Evolutionary conservation across 2,797 vertebrate species (phyloP).

Genomic region (Notoglanidium macrostoma): DNA sequence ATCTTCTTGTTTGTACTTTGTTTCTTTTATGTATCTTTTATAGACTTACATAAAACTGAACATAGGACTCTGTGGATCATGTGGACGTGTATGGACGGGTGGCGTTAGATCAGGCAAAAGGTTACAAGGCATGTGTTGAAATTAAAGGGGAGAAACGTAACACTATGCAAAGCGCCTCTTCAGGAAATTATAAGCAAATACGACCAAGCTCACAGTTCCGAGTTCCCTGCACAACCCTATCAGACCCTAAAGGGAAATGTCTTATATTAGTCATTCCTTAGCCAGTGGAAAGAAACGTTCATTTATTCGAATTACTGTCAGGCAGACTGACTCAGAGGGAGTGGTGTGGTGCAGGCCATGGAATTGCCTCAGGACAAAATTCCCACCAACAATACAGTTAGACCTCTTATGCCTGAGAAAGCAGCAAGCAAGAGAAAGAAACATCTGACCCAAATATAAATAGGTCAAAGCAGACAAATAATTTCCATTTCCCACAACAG

Average conservation of each 20-base stretch:
- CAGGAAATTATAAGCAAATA: slow-evolving; percentile 45
- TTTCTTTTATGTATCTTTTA: not conserved
- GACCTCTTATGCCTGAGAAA: not conserved
- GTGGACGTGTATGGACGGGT: too few relatives aligned
- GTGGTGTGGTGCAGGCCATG: slow-evolving; percentile 14
- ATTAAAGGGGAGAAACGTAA: slow-evolving; percentile 47
- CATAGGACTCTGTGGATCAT: slow-evolving; percentile 17
- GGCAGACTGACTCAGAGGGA: slow-evolving; percentile 31
- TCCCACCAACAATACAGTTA: not conserved
- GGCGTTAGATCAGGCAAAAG: not conserved
- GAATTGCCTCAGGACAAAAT: slow-evolving; percentile 46
- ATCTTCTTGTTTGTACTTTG: not conserved
- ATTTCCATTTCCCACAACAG: slow-evolving; percentile 11
- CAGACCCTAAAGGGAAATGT: slow-evolving; percentile 49
- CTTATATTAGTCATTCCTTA: slow-evolving; percentile 52
- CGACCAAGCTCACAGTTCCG: slow-evolving; percentile 40
- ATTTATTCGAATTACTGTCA: slow-evolving; percentile 63
- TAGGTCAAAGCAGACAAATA: slow-evolving; percentile 23
- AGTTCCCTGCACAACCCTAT: slow-evolving; percentile 26
- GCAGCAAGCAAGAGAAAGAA: not conserved
- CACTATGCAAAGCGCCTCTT: slow-evolving; percentile 49
- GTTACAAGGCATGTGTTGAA: slow-evolving; percentile 18
- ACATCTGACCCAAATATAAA: slow-evolving; percentile 25
- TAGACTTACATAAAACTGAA: not conserved
- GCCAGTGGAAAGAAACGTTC: slow-evolving; percentile 56